phyloP scores from a whole-genome alignment of 2,888 invertebrate genomes.

The Diaperis boleti region DNA sequence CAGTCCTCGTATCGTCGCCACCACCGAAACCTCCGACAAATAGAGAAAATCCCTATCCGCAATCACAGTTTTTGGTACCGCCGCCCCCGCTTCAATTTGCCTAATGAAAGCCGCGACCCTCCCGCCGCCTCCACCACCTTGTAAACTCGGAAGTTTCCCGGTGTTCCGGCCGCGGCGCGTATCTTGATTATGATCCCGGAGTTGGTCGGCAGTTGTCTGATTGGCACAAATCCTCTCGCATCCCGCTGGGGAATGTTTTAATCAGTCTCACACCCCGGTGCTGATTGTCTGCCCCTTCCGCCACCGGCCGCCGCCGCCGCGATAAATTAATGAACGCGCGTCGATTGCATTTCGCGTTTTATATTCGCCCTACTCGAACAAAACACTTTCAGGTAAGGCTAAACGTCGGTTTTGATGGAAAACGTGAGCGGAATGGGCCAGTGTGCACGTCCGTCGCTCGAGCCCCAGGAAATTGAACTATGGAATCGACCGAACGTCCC shows the following conservation, averaged over 20 bases:
- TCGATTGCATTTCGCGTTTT: slow-evolving; percentile 18
- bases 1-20: too few relatives aligned
- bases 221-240: slow-evolving; percentile 58
- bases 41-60: too few relatives aligned
- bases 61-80: too few relatives aligned
- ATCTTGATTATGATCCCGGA: slow-evolving; percentile 51
- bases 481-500: slow-evolving; percentile 53
- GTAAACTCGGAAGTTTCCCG: slow-evolving; percentile 26
- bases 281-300: slow-evolving; percentile 39
- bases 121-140: slow-evolving; percentile 14
- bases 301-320: slow-evolving; percentile 51
- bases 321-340: slow-evolving; percentile 48
- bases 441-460: slow-evolving; percentile 17
- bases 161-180: slow-evolving; percentile 41
- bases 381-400: slow-evolving; percentile 54
- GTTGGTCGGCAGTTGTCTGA: slow-evolving; percentile 53
- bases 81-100: too few relatives aligned
- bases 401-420: slow-evolving; percentile 58
- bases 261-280: slow-evolving; percentile 56
- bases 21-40: too few relatives aligned
- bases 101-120: slow-evolving; percentile 24
- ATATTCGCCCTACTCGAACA: slow-evolving; percentile 25
- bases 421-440: slow-evolving; percentile 56
- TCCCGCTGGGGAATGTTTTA: slow-evolving; percentile 60
- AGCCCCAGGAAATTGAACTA: slow-evolving; percentile 58